Evolutionary conservation across 2,888 invertebrate species (phyloP), one percentile per base, ranked within the genome.

Genomic region (Andrena marginata): DNA sequence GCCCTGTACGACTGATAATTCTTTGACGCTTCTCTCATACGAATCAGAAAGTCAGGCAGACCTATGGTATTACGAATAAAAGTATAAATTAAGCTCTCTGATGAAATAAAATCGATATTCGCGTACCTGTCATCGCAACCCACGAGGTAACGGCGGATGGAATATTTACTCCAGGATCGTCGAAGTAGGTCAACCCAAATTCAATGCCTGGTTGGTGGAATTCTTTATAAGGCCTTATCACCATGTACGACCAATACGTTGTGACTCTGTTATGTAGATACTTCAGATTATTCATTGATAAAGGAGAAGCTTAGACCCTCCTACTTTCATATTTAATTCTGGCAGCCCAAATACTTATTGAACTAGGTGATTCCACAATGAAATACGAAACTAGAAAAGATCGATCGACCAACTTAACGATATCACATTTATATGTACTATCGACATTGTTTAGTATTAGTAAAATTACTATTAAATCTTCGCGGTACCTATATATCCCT

Each of bases 211-310:
- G 95, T 95, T 96, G 93, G 60, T 96, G 95, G 76, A 96, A 94
- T 75, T 95, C 95, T 0, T 95, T 95, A 67, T 95, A 94, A 0
- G 97, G 97, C 93, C 96, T 96, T 72, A 98, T 97, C 0, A 98
- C 97, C 97, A 98, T 97, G 88, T 97, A 96, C 54, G 98, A 98
- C 97, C 97, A 97, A 90, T 98, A 98, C 82, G 97, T 96, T 2
- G 95, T 95, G 0, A 98, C 97, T 85, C 94, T 94, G 85, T 78
- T 87, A 89, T 8, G 56, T 80, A 75, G 35, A 82, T 31, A 85
- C 29, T 51, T 85, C 31, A 83, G 49, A 87, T 85, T 83, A 80
- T 85, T 85, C 54, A 70, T 20, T 68, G 7, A 74, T 35, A 23
- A 69, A 73, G 49, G 63, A 74, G 63, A 77, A 80, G 29, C 20